Base-by-base conservation (phyloP, 1,140 invertebrate species). In the Zophobas morio region DNA sequence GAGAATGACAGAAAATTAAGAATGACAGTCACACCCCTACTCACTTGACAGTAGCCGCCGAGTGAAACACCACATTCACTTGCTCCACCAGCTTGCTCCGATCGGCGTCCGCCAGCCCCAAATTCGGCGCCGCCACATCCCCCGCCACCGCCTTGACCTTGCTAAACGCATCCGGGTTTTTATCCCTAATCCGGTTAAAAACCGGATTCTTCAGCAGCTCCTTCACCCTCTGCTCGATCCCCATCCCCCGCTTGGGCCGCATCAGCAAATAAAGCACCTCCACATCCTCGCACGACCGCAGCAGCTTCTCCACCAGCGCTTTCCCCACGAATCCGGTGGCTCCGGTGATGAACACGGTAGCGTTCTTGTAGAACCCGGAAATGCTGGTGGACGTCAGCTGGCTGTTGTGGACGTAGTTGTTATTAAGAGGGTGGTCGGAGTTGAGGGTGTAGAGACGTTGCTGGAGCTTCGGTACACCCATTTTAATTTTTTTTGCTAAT, bases 291-390 rank as follows among this genome's bases (percentile, higher is more conserved):
- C 96, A 97, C 46, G 93, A 94, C 73, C 95, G 87, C 1, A 98
- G 85, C 8, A 97, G 85, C 85, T 98, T 98, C 87, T 97, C 96
- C 0, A 96, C 89, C 8, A 98, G 87, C n/a, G 96, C 92, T 87
- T 97, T 96, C 1, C 96, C 96, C 40, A 94, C 84, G 79, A 93
- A 94, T 34, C 93, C 93, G 36, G 92, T 92, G 2, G 87, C 89
- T 6, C 90, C 90, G 1, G 89, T 90, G 2, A 89, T 54, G 39
- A 90, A 82, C 35, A 90, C 73, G 88, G 74, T 87, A 84, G 90
- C 89, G 49, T 79, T 56, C 6, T 60, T 72, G 70, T 81, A 85
- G 57, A 84, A 85, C 5, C 78, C 33, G 37, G 79, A 66, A 5
- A 85, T 83, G 32, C 82, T 81, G 63, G 39, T 37, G n/a, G 40